Conservation (phyloP, 2,113 vertebrate genomes). For the Paedocypris sp. region DNA sequence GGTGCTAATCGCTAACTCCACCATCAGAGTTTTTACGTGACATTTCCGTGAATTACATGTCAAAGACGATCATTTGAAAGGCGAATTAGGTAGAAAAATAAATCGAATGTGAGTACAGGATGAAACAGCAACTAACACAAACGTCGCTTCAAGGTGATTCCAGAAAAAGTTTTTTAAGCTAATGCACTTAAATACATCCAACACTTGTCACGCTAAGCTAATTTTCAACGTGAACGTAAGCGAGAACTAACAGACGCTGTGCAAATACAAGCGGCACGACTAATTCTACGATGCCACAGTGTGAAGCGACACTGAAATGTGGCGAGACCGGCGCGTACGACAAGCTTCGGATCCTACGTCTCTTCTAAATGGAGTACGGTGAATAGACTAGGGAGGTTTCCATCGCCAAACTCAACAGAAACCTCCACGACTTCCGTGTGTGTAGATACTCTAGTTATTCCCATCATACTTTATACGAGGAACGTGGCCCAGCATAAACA, state of each 20-base stretch:
- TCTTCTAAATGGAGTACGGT: not conserved
- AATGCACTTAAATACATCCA: constrained; percentile 16
- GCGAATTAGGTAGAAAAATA: too few species aligned
- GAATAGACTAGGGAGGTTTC: constrained; percentile 8
- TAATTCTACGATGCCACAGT: constrained; percentile 7
- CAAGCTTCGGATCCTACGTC: not conserved
- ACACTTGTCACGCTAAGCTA: constrained; percentile 20
- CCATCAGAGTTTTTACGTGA: too few species aligned
- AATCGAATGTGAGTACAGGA: too few species aligned
- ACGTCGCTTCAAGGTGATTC: too few species aligned
- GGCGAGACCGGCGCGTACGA: not conserved
- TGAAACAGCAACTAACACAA: too few species aligned
- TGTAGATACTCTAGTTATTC: not conserved
- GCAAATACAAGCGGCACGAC: constrained; percentile 8
- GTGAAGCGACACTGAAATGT: not conserved
- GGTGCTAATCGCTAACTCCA: too few species aligned
- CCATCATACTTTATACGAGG: not conserved
- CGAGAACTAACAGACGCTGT: constrained; percentile 1
- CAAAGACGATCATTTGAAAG: too few species aligned
- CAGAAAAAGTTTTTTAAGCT: not conserved
- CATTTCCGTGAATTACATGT: too few species aligned
- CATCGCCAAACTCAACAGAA: not conserved
- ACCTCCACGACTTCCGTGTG: constrained; percentile 1
- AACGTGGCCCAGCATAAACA: not conserved
- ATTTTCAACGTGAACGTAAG: constrained; percentile 10